Evolutionary conservation across 1,140 invertebrate genomes (phyloP).

Genomic region (Eumaeus atala): DNA sequence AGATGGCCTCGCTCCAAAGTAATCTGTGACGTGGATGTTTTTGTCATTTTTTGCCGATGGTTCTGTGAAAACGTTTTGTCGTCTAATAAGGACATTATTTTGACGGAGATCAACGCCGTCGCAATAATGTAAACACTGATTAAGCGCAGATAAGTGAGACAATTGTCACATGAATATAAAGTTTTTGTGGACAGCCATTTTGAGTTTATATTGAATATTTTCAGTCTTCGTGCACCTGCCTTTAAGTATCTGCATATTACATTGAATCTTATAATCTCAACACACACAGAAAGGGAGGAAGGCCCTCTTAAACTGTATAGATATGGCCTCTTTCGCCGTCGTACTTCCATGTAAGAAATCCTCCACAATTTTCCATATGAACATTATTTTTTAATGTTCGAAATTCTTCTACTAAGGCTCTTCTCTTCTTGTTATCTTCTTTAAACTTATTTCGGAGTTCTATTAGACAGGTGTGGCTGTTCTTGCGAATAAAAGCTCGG

Average conservation of each 20-base stretch:
- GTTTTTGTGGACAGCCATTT: constrained; percentile 41
- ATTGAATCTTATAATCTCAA: no score
- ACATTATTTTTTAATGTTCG: no score
- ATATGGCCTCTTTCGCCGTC: no score
- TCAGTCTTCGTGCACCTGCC: neutral
- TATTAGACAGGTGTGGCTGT: no score
- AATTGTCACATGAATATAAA: constrained; percentile 48
- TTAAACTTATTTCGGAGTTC: no score
- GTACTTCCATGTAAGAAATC: no score
- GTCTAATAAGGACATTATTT: constrained; percentile 72
- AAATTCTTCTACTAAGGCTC: no score
- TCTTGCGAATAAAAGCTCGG: no score
- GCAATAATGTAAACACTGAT: constrained; percentile 71
- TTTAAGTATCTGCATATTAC: neutral
- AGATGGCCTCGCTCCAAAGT: constrained; percentile 67
- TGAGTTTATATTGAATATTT: constrained; percentile 3
- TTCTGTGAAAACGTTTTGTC: constrained; percentile 66
- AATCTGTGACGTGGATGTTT: constrained; percentile 65
- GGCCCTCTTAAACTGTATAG: no score
- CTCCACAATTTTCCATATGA: no score
- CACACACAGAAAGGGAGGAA: no score
- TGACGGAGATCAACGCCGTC: constrained; percentile 59
- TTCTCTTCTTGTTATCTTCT: no score
- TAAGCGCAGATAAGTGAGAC: constrained; percentile 69
- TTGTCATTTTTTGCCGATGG: constrained; percentile 62